Base-by-base conservation (phyloP, 2,888 invertebrate genomes). In the Rosalia funebris region DNA sequence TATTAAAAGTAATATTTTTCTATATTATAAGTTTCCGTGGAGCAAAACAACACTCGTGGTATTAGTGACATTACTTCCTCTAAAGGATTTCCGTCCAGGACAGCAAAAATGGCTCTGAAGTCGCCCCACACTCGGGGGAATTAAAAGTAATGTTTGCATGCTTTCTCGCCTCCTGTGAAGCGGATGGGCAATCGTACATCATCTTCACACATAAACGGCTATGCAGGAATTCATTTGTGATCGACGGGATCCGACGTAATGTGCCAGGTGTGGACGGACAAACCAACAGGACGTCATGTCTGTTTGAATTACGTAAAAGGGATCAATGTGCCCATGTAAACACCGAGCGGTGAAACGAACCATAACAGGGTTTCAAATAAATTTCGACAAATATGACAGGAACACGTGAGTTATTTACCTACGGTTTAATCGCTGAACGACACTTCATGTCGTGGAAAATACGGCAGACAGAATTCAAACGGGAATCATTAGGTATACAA, bases 321-420 rank as follows among this genome's bases (percentile, higher is more conserved):
- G 63, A 60, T 50, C 60, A 57, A 57, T 60, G 58, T 47, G 34
- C 32, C 11, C 39, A 46, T 57, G 57, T 60, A 54, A 57, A 63
- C 60, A 63, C 32, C 19, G 19, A n/a, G 32, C 46, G 32, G 15
- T 15, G 53, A 53, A 59, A 60, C 48, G 52, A 48, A 56, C 53
- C 53, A 53, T 45, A 53, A 52, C 52, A 20, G 47, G 46, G 34
- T 41, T 45, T 41, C 47, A 25, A 52, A 60, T 60, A 57, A 46
- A 57, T 57, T 57, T 52, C 11, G 45, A 36, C 44, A 36, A 39
- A 41, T 47, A 57, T 47, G 46, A 52, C 55, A 39, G 36, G 39
- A 39, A 45, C 46, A 55, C 44, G 50, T 50, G 44, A 44, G 50
- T 31, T 50, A 19, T 37, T 55, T 53, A 25, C 44, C 25, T 44